Percentiles rank a stretch among this genome's conserved stretches.
phyloP scores from a whole-genome alignment of 1,140 invertebrate species.

The Drosophila insularis region DNA sequence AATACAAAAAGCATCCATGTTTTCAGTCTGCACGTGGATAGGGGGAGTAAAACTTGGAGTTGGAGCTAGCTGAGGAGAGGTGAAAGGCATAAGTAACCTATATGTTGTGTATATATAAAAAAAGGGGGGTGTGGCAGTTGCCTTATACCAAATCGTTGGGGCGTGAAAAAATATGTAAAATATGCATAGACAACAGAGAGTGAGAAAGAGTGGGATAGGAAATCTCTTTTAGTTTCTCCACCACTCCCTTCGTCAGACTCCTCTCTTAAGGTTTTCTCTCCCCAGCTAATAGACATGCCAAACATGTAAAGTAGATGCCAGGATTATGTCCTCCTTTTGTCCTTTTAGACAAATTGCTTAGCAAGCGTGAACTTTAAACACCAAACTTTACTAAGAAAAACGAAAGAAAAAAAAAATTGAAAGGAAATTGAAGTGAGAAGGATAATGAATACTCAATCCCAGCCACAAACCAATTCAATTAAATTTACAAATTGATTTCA shows the following conservation, averaged over 20 bases:
- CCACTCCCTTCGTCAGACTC: background rate
- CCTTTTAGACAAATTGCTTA: constrained; percentile 43
- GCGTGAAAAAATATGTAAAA: constrained; percentile 48
- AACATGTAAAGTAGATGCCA: constrained; percentile 27
- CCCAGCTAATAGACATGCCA: constrained; percentile 58
- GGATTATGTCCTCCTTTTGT: constrained; percentile 12
- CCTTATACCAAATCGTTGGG: constrained; percentile 49
- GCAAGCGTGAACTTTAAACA: constrained; percentile 18
- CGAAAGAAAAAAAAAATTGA: background rate
- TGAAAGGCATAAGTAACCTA: background rate
- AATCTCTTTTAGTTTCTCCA: background rate
- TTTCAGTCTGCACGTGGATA: constrained; percentile 25
- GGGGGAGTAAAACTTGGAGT: background rate
- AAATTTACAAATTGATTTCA: constrained; percentile 67
- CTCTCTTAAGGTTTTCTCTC: background rate
- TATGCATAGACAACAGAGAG: constrained; percentile 30
- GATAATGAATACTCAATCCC: constrained; percentile 14
- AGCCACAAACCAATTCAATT: constrained; percentile 53
- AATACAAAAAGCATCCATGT: constrained; percentile 60
- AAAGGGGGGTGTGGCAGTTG: constrained; percentile 15
- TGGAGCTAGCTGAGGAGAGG: background rate
- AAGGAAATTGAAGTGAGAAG: background rate
- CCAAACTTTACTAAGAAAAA: background rate
- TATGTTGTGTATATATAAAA: constrained; percentile 1
- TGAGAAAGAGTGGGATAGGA: background rate